Evolutionary conservation across 2,888 invertebrate genomes (phyloP).

Genomic region (Temnothorax rugatulus): DNA sequence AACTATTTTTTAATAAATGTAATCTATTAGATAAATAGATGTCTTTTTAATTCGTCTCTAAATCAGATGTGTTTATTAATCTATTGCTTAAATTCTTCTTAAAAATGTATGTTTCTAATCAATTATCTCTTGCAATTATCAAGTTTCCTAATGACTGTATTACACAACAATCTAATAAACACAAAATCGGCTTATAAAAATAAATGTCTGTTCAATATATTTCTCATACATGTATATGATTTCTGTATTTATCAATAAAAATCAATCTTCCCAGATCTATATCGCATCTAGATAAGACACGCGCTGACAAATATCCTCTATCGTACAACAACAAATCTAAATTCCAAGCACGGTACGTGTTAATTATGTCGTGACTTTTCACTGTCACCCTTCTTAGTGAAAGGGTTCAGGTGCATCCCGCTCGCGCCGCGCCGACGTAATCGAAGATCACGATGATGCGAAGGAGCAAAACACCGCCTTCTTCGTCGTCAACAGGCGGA

Average conservation of each 20-base stretch:
- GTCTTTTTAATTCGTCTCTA: neutral
- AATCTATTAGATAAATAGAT: neutral
- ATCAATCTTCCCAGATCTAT: neutral
- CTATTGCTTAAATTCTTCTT: neutral
- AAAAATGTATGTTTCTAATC: neutral
- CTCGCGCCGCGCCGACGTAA: conserved; percentile 17
- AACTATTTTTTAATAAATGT: neutral
- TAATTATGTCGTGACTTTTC: neutral
- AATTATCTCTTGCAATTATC: neutral
- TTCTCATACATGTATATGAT: neutral
- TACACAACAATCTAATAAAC: neutral
- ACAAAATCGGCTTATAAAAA: neutral
- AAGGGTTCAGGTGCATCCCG: neutral
- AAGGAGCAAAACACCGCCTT: conserved; percentile 40
- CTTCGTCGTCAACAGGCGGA: conserved; percentile 68
- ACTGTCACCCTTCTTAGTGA: neutral
- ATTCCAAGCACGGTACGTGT: neutral
- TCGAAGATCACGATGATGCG: conserved; percentile 52
- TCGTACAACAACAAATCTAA: neutral
- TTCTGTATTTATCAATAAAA: neutral
- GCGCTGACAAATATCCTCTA: neutral
- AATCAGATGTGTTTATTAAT: neutral
- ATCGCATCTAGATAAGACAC: neutral
- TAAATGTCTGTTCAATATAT: neutral
- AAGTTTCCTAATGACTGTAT: neutral